Evolutionary conservation across 2,113 vertebrate genomes (phyloP), one percentile per base, ranked within the genome.

Genomic region (Nothobranchius furzeri): DNA sequence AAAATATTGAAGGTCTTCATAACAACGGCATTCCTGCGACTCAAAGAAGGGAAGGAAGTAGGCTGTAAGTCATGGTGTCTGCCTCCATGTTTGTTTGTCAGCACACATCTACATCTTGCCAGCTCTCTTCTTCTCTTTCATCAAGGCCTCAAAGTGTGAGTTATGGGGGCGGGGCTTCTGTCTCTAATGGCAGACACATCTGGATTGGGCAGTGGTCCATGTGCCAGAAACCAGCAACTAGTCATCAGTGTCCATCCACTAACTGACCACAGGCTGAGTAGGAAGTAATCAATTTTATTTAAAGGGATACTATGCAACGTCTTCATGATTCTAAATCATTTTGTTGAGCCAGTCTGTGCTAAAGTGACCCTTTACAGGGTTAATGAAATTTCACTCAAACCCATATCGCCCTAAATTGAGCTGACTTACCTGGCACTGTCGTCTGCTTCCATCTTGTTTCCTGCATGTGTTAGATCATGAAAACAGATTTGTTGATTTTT

Each of bases 1-100:
- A 76, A 83, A 84, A 75, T 74, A 85, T 77, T 83, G 82, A 84
- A 85, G 88, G 83, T 88, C 86, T 88, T 87, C 75, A 86, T 88
- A 88, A 90, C 79, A 87, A 85, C 78, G 69, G 70, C 76, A 79
- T 74, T 73, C 73, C 77, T 56, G 56, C 73, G 53, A 46, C 6
- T 53, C 77, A 77, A 71, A 61, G 76, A 69, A 68, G 42, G 61
- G 76, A 68, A 65, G 70, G 73, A 83, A 77, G 75, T 45, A 52
- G 67, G 82, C 74, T 72, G 81, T 85, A 88, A 84, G 83, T 91
- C 84, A 91, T 64, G 50, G 57, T 75, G 71, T 79, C 73, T 74
- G 73, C 60, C 45, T 76, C 45, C 61, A 42, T 46, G 59, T 81
- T 48, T 61, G 54, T 61, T 64, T 57, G 75, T 73, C 59, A 30